Conservation (phyloP, 37 sponge, comb jelly and placozoan species). For the Hexactinellida sp. region DNA sequence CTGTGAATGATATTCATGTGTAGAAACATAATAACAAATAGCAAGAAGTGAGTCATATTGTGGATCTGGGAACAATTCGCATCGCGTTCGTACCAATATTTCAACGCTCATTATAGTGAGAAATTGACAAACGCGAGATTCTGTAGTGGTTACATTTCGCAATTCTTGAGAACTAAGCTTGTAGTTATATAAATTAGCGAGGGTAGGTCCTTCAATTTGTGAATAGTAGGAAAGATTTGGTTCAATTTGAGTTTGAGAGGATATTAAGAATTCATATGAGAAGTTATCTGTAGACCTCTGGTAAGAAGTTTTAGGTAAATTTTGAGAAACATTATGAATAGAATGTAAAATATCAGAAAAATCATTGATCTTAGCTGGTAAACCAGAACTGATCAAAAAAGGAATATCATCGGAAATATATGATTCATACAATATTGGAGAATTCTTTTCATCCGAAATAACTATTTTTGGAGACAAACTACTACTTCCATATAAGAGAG, state of each 20-base stretch:
- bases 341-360: not conserved
- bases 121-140: slow-evolving; percentile 26
- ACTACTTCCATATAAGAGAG: not conserved
- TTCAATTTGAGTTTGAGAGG: not conserved
- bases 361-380: too few relatives aligned
- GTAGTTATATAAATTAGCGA: not conserved
- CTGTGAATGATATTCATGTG: not conserved
- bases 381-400: not conserved
- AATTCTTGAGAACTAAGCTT: not conserved
- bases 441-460: not conserved
- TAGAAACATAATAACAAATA: slow-evolving; percentile 40
- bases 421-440: not conserved
- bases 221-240: not conserved
- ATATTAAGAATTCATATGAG: not conserved
- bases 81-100: slow-evolving; percentile 47
- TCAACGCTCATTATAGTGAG: slow-evolving; percentile 66
- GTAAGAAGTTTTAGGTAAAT: not conserved
- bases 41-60: slow-evolving; percentile 58
- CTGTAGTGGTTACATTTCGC: not conserved
- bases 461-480: not conserved
- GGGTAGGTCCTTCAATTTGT: slow-evolving; percentile 4
- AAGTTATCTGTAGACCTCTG: not conserved
- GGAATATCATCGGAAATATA: not conserved
- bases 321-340: not conserved
- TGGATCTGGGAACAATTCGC: slow-evolving; percentile 56